Evolutionary conservation across 2,113 vertebrate species (phyloP).

Genomic region (Spermophilus dauricus): DNA sequence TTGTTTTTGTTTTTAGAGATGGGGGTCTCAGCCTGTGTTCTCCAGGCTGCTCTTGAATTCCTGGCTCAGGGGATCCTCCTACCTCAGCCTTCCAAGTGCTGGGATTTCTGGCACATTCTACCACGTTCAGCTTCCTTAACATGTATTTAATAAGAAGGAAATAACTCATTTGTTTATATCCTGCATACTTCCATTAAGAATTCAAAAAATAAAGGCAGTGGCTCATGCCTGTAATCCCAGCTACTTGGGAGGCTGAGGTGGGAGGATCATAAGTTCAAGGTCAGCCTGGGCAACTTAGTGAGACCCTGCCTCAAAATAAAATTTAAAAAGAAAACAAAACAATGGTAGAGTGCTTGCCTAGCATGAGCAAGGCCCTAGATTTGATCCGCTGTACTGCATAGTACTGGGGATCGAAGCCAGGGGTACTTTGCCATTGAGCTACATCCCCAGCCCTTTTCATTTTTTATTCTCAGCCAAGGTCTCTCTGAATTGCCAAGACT

Average conservation of each 20-base stretch:
- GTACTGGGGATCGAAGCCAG: no score
- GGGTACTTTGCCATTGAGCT: no score
- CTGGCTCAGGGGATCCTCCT: background rate
- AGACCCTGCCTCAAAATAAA: no score
- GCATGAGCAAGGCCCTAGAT: background rate
- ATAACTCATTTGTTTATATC: constrained; percentile 1
- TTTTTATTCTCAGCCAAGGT: no score
- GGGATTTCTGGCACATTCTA: background rate
- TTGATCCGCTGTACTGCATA: background rate
- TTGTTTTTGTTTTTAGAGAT: background rate
- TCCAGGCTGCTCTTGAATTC: background rate
- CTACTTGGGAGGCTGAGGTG: background rate
- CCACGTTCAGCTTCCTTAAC: background rate
- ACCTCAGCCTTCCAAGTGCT: background rate
- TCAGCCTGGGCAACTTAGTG: background rate
- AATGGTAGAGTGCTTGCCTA: background rate
- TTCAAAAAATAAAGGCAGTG: background rate
- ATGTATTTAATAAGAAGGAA: constrained; percentile 49
- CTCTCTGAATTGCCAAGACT: no score
- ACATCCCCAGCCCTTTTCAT: no score
- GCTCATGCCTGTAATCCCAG: background rate
- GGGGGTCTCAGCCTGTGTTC: background rate
- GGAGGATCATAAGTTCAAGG: background rate
- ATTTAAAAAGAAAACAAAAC: background rate
- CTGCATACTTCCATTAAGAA: constrained; percentile 28